Evolutionary conservation across 2,113 vertebrate genomes (phyloP), one percentile per base, ranked within the genome.

Genomic region (Myotis lucifugus): DNA sequence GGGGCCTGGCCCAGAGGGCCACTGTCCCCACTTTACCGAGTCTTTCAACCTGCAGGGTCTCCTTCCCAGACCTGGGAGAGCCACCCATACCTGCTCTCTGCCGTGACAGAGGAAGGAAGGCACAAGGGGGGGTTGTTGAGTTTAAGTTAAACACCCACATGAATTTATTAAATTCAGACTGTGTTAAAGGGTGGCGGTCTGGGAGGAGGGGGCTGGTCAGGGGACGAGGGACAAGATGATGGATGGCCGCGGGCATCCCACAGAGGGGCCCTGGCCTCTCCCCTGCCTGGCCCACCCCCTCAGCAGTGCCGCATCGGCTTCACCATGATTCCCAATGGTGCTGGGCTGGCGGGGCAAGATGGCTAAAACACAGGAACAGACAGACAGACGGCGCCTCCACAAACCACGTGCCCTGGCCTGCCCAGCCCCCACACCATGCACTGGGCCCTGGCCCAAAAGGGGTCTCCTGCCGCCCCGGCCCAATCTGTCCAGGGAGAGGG

Each of bases 91-190:
- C 18, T n/a, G 54, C 17, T 92, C 66, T 82, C 78, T 23, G 0
- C 23, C 32, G 48, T 11, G 29, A 42, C 37, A 54, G 84, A 69
- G 92, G 52, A 90, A 95, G 96, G 69, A 9, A 70, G 54, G 72
- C 50, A 59, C 19, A 9, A 50, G 34, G n/a, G 6, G 42, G 54
- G 1, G 29, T 48, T 37, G 90, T 18, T 40, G 59, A 83, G 61
- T 88, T 92, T 97, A 97, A 98, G 96, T 97, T 98, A 97, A 98
- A 98, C 97, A 98, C 97, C 97, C 97, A 98, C 93, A 97, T 96
- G 97, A 98, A 98, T 98, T 98, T 98, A 98, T 98, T 98, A 97
- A 98, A 98, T 97, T 95, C 98, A 97, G 96, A 97, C 96, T 98
- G 96, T 96, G 90, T 97, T 93, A 96, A 96, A 95, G 97, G 97